These are phyloP conservation scores for Apostichopus leukothele DNA, from an alignment of 53 echinoderm and acorn worm species.

Conservation along the genomic window DNA sequence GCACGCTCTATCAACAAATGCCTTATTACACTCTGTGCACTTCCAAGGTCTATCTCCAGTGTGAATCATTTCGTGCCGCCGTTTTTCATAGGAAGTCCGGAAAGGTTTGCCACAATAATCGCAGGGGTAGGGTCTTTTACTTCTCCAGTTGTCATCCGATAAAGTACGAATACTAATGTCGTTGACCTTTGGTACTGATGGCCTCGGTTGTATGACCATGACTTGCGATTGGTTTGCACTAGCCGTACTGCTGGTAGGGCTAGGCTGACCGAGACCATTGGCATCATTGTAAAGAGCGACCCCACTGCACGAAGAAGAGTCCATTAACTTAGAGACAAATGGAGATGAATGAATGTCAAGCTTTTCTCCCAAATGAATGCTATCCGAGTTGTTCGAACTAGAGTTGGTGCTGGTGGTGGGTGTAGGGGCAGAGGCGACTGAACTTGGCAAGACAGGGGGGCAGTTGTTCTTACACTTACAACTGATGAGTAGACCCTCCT, in stretches of 20 bases:
- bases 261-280: conserved; percentile 16
- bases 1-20: conserved; percentile 43
- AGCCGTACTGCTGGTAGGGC: neutral
- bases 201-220: conserved; percentile 15
- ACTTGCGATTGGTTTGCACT: neutral
- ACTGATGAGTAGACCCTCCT: conserved; percentile 43
- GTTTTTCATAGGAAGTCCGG: conserved; percentile 49
- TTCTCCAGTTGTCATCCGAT: conserved; percentile 30
- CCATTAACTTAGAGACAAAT: conserved; percentile 36
- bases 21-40: conserved; percentile 44
- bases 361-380: conserved; percentile 26
- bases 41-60: conserved; percentile 46
- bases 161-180: neutral
- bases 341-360: conserved; percentile 40
- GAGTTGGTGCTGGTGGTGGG: neutral
- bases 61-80: conserved; percentile 50
- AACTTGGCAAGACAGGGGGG: neutral
- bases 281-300: conserved; percentile 42
- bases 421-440: neutral
- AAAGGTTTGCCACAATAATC: conserved; percentile 49
- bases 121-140: conserved; percentile 40
- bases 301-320: conserved; percentile 40
- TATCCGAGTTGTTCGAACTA: neutral
- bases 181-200: neutral
- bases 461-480: conserved; percentile 44